A percentile compares a stretch with the other conserved stretches of the same genome.
Conservation (phyloP, 2,888 invertebrate genomes). For the Spatulosminthurus flaviceps region DNA sequence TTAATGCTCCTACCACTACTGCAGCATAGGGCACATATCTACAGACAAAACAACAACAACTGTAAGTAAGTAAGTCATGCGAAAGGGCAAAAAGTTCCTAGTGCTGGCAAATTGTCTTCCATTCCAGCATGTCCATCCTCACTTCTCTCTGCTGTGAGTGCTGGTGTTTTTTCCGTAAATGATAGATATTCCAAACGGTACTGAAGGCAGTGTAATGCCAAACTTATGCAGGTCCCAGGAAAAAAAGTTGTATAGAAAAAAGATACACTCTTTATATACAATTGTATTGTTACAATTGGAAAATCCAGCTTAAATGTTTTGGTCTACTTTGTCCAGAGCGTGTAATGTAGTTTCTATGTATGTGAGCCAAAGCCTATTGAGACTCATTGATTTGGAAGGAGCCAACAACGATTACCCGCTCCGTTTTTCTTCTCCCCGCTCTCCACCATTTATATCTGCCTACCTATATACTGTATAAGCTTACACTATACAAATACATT, state of each 20-base stretch:
- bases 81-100: not conserved
- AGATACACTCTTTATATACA: too few relatives aligned
- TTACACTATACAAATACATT: too few relatives aligned
- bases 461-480: not conserved
- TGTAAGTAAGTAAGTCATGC: not conserved
- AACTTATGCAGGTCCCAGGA: not conserved
- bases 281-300: too few relatives aligned
- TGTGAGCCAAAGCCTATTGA: conserved; percentile 30
- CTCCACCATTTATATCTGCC: conserved; percentile 1
- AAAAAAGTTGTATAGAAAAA: too few relatives aligned
- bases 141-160: not conserved
- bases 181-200: not conserved
- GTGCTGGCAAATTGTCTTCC: conserved; percentile 25
- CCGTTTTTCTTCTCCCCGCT: not conserved
- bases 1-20: not conserved
- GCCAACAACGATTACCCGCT: conserved; percentile 15
- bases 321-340: conserved; percentile 28
- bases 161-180: not conserved
- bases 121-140: conserved; percentile 24
- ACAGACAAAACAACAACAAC: not conserved
- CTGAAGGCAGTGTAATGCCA: too few relatives aligned
- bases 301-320: conserved; percentile 22
- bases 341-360: conserved; percentile 27
- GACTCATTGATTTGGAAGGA: conserved; percentile 39
- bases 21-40: not conserved